Conservation (phyloP, 2,888 invertebrate genomes). For the Latrodectus elegans region DNA sequence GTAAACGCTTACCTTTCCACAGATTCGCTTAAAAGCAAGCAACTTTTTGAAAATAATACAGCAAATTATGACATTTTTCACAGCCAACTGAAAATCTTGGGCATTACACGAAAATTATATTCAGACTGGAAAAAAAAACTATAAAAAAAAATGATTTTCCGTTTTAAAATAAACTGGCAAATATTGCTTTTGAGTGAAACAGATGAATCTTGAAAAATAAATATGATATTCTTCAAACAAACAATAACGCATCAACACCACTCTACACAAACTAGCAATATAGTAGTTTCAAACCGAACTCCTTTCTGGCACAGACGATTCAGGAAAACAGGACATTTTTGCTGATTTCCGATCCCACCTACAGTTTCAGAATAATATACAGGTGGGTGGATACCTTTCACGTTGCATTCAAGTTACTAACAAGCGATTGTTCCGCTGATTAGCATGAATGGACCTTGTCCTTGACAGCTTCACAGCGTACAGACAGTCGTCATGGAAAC, state of each 20-base stretch:
- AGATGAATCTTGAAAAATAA: too few species aligned
- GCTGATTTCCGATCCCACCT: conserved; percentile 15
- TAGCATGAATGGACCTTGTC: conserved; percentile 47
- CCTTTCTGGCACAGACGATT: background rate
- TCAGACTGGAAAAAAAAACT: too few species aligned
- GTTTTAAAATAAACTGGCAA: too few species aligned
- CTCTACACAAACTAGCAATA: background rate
- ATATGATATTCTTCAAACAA: background rate
- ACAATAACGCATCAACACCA: background rate
- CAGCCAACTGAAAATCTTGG: too few species aligned
- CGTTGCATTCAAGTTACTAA: background rate
- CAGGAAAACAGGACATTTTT: background rate
- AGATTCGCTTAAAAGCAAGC: too few species aligned
- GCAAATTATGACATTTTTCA: too few species aligned
- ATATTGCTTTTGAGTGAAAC: too few species aligned
- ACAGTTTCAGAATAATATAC: conserved; percentile 1
- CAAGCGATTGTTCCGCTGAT: background rate
- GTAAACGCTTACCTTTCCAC: too few species aligned
- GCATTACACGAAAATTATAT: too few species aligned
- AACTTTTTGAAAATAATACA: too few species aligned
- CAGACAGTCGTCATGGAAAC: conserved; percentile 44
- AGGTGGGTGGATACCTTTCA: conserved; percentile 7
- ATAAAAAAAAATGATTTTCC: too few species aligned
- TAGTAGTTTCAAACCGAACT: background rate
- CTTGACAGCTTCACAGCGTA: conserved; percentile 35